phyloP scores from a whole-genome alignment of 92 coral and sea anemone genomes.

The Galaxea fascicularis region DNA sequence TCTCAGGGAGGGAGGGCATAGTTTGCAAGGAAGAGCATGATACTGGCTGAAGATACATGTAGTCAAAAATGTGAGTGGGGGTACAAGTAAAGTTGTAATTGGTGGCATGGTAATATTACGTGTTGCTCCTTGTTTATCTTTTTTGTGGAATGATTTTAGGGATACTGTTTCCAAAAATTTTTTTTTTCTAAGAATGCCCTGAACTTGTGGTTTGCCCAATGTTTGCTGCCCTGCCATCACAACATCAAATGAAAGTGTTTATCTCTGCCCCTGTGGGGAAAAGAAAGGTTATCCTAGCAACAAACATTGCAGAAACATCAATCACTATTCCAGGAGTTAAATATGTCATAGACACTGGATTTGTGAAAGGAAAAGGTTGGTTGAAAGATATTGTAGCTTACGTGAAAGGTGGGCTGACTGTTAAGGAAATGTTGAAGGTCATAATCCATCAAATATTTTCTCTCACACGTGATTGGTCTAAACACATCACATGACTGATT shows the following conservation, averaged over 20 bases:
- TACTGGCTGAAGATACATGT: too few species aligned
- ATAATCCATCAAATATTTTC: too few species aligned
- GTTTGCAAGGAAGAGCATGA: too few species aligned
- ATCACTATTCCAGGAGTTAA: constrained; percentile 96
- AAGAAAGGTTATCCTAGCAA: constrained; percentile 89
- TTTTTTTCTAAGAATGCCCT: constrained; percentile 57
- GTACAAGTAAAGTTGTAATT: too few species aligned
- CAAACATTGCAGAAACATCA: constrained; percentile 99
- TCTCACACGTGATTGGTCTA: too few species aligned
- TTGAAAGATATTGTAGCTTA: background rate
- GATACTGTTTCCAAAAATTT: background rate
- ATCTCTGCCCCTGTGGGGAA: constrained; percentile 77
- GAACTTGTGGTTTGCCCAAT: constrained; percentile 89
- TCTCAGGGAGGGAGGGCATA: too few species aligned
- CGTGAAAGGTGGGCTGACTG: too few species aligned
- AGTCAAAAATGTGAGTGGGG: too few species aligned
- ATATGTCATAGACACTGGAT: constrained; percentile 97
- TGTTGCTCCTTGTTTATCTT: background rate
- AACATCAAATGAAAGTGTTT: constrained; percentile 93
- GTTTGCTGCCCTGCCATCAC: constrained; percentile 96
- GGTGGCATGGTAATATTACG: too few species aligned
- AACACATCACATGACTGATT: too few species aligned
- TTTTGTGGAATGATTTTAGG: background rate
- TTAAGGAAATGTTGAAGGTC: too few species aligned
- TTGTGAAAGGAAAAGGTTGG: constrained; percentile 97